phyloP scores from a whole-genome alignment of 2,113 vertebrate species.

The Erythrolamprus reginae region DNA sequence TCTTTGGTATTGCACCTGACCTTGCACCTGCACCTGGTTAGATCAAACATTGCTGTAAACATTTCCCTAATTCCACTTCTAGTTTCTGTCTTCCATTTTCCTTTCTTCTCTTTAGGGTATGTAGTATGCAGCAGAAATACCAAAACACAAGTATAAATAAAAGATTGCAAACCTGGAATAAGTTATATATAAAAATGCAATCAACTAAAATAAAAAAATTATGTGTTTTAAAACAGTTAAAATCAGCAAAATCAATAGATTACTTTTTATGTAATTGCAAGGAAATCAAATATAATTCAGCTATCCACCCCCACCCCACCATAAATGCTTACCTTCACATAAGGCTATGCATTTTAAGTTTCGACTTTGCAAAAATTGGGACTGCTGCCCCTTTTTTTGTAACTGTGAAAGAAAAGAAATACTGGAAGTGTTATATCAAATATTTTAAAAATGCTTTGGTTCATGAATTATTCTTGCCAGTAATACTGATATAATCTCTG shows the following conservation, averaged over 20 bases:
- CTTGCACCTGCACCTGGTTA: not conserved
- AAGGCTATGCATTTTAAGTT: constrained; percentile 93
- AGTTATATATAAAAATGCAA: not conserved
- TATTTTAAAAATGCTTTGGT: not conserved
- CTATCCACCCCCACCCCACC: not conserved
- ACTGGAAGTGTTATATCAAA: constrained; percentile 24
- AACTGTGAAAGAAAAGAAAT: constrained; percentile 68
- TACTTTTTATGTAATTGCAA: not conserved
- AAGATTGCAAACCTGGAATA: not conserved
- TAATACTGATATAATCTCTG: not conserved
- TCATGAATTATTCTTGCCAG: not conserved
- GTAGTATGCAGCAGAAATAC: not conserved
- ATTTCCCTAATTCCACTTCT: not conserved
- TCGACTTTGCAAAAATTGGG: constrained; percentile 88
- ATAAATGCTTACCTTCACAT: constrained; percentile 81
- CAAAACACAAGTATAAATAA: not conserved
- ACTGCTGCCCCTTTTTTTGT: constrained; percentile 87
- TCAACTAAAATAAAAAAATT: not conserved
- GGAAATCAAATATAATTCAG: not conserved
- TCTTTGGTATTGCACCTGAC: not conserved
- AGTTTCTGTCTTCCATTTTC: not conserved
- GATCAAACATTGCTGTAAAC: not conserved
- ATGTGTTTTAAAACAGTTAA: not conserved
- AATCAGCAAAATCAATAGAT: not conserved
- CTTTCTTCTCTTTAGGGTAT: not conserved